Conservation (phyloP, 2,113 vertebrate genomes). For the Silurus meridionalis region DNA sequence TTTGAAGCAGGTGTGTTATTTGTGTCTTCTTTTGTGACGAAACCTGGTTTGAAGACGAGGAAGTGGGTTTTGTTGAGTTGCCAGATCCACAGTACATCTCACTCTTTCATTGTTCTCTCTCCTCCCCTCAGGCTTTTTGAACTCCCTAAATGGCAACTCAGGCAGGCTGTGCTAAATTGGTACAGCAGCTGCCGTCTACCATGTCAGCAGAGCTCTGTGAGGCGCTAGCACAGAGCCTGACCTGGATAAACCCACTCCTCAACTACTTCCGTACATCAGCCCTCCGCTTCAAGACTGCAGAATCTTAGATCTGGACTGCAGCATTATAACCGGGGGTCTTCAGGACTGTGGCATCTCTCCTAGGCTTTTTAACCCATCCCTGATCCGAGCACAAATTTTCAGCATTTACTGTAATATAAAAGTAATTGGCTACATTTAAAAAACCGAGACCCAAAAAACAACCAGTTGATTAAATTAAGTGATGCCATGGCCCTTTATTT, state of each 20-base stretch:
- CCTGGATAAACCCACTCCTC: conserved; percentile 48
- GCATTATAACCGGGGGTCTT: conserved; percentile 36
- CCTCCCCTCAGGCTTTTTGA: conserved; percentile 75
- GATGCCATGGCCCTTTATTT: conserved; percentile 36
- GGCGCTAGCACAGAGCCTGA: conserved; percentile 55
- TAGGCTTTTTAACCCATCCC: conserved; percentile 13
- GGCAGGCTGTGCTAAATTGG: conserved; percentile 68
- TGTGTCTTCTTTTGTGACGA: conserved; percentile 41
- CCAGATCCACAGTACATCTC: conserved; percentile 60
- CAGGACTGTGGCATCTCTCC: conserved; percentile 39
- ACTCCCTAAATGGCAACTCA: conserved; percentile 68
- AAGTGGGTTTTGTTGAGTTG: conserved; percentile 62
- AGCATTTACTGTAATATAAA: background rate
- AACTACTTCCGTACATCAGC: conserved; percentile 60
- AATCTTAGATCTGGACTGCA: conserved; percentile 63
- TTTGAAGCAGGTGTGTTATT: conserved; percentile 19
- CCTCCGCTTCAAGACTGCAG: conserved; percentile 68
- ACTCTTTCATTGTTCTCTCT: conserved; percentile 74
- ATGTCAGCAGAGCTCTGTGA: conserved; percentile 61
- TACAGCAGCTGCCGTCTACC: conserved; percentile 53
- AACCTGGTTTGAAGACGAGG: conserved; percentile 66
- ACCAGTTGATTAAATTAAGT: background rate
- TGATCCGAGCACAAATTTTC: conserved; percentile 7
- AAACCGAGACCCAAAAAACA: background rate
- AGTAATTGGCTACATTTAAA: conserved; percentile 2